phyloP scores from a whole-genome alignment of 2,797 vertebrate species.

The Esox masquinongy region DNA sequence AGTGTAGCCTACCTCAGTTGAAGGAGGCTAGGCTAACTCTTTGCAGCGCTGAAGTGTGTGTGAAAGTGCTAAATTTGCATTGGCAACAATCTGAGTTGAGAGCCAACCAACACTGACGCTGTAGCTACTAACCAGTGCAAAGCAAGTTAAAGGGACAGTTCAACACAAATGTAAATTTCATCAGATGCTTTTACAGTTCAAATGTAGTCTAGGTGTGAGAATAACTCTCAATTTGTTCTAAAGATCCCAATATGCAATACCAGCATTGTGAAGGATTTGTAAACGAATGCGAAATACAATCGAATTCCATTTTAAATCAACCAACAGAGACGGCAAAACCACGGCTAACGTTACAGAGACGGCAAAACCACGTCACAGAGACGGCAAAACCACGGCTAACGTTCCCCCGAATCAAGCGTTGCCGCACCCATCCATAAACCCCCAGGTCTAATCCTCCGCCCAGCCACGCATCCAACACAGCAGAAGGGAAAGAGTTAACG shows the following conservation, averaged over 20 bases:
- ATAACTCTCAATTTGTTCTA: neutral
- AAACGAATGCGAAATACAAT: neutral
- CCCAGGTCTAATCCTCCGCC: neutral
- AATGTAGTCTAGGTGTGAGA: neutral
- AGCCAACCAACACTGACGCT: neutral
- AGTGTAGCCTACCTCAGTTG: neutral
- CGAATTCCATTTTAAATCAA: neutral
- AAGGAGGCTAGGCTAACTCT: neutral
- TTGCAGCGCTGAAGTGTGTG: neutral
- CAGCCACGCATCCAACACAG: neutral
- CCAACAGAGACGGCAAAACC: neutral
- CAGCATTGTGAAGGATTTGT: neutral
- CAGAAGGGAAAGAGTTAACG: conserved; percentile 63
- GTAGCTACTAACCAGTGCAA: neutral
- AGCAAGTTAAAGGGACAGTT: conserved; percentile 2
- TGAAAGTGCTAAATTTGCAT: neutral
- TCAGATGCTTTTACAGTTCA: neutral
- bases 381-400: neutral
- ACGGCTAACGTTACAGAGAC: neutral
- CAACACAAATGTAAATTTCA: neutral
- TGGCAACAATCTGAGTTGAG: neutral
- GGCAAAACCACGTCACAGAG: neutral
- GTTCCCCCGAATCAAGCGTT: neutral
- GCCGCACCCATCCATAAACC: neutral
- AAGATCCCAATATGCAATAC: neutral